Evolutionary conservation across 2,113 vertebrate genomes (phyloP).

Genomic region (Cyprinodon variegatus): DNA sequence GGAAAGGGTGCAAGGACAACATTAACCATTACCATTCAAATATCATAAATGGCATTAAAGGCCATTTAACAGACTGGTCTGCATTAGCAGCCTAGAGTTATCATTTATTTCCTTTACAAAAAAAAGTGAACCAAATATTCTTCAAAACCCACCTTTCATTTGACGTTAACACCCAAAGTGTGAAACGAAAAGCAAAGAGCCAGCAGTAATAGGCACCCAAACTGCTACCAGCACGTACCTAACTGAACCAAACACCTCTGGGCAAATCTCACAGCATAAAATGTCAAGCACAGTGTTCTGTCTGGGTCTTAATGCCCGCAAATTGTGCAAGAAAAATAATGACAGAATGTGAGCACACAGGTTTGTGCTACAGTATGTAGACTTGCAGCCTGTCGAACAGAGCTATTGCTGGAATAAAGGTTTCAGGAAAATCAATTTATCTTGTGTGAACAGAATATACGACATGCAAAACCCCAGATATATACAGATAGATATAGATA

Average conservation of each 20-base stretch:
- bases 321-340: conserved; percentile 24
- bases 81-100: neutral
- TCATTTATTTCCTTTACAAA: neutral
- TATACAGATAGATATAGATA: no score
- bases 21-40: no score
- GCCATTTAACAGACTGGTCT: neutral
- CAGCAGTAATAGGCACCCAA: conserved; percentile 25
- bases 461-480: neutral
- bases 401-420: neutral
- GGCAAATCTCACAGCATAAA: conserved; percentile 26
- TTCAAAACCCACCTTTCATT: conserved; percentile 1
- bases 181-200: conserved; percentile 18
- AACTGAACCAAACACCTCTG: conserved; percentile 53
- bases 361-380: conserved; percentile 22
- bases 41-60: no score
- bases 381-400: conserved; percentile 13
- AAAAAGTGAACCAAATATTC: neutral
- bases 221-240: conserved; percentile 32
- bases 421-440: conserved; percentile 1
- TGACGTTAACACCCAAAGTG: conserved; percentile 8
- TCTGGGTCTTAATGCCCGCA: conserved; percentile 25
- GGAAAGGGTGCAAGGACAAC: no score
- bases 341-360: conserved; percentile 2
- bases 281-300: conserved; percentile 39
- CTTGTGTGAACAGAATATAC: neutral